Evolutionary conservation across 2,888 invertebrate genomes (phyloP), one percentile per base, ranked within the genome.

Genomic region (Hoplodrina ambigua): DNA sequence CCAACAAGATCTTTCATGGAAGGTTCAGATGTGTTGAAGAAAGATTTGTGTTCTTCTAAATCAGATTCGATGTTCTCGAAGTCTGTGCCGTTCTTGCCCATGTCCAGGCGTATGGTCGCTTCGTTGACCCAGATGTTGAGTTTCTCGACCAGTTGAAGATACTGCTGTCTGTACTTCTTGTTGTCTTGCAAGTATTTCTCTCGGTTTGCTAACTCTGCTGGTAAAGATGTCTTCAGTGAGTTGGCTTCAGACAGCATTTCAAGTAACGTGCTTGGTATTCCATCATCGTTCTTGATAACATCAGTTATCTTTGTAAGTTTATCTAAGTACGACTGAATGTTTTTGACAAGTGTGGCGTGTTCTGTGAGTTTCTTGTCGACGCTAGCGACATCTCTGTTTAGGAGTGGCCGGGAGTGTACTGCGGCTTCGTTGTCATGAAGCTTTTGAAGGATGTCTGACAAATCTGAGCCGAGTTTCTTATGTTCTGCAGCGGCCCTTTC

Each of bases 401-500:
- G 93, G 11, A 98, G 93, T 4, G 99, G 99, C 62, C 98, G 96
- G 0, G 98, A 98, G 87, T 98, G 98, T 13, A 98, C 97, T 0
- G 97, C 96, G 0, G 97, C 97, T 93, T 99, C 98, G 82, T 98
- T 98, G 53, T 97, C 97, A 81, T 98, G 98, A 55, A 99, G 94
- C 97, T 97, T 98, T 88, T 98, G 98, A 15, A 99, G 95, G 30
- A 98, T 97, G 63, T 97, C 97, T 50, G 98, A 97, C n/a, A 99
- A 91, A 89, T 98, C 98, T 44, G 97, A 97, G 0, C 97, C 97
- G 64, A 99, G 95, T 93, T 99, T 98, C 85, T 97, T 97, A 89
- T 99, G 98, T 87, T 99, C 99, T 30, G 98, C 98, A 8, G 98
- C 97, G 0, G 98, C 98, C 62, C 97, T 96, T 90, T 99, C 98